Percentiles rank a stretch among this genome's conserved stretches.
phyloP scores from a whole-genome alignment of 2,888 invertebrate genomes.

The Yponomeuta evonymella region DNA sequence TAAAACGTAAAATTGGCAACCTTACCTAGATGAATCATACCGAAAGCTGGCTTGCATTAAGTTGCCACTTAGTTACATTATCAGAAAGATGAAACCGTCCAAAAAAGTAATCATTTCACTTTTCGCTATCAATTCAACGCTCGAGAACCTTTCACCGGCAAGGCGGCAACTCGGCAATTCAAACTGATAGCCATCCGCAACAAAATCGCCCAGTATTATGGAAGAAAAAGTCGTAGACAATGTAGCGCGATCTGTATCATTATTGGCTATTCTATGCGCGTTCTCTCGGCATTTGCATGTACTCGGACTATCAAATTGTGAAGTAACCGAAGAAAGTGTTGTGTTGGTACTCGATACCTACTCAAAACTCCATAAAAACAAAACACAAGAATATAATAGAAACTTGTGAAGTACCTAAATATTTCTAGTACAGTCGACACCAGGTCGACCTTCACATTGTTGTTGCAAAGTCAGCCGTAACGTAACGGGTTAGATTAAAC shows the following conservation, averaged over 20 bases:
- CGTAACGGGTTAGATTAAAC: too few species aligned
- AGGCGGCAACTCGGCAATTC: not conserved
- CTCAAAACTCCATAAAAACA: too few species aligned
- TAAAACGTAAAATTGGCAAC: too few species aligned
- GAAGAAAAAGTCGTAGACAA: not conserved
- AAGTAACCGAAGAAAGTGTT: not conserved
- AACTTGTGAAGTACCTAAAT: too few species aligned
- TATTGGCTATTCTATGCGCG: not conserved
- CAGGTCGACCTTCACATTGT: too few species aligned
- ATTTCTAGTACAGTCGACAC: too few species aligned
- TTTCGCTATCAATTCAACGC: not conserved
- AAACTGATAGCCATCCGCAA: not conserved
- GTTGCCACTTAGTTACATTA: not conserved
- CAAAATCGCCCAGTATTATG: not conserved
- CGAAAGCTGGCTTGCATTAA: too few species aligned
- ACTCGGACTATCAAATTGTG: not conserved
- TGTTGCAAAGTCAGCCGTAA: too few species aligned
- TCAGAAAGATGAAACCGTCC: not conserved
- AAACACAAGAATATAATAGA: too few species aligned
- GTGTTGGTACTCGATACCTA: not conserved
- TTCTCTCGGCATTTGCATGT: not conserved
- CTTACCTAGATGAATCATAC: too few species aligned
- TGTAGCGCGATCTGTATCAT: constrained; percentile 1
- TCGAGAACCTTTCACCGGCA: not conserved
- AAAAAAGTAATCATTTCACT: not conserved